A percentile compares a stretch with the other conserved stretches of the same genome.
phyloP scores from a whole-genome alignment of 2,888 invertebrate genomes.

The Cephus pulcher region DNA sequence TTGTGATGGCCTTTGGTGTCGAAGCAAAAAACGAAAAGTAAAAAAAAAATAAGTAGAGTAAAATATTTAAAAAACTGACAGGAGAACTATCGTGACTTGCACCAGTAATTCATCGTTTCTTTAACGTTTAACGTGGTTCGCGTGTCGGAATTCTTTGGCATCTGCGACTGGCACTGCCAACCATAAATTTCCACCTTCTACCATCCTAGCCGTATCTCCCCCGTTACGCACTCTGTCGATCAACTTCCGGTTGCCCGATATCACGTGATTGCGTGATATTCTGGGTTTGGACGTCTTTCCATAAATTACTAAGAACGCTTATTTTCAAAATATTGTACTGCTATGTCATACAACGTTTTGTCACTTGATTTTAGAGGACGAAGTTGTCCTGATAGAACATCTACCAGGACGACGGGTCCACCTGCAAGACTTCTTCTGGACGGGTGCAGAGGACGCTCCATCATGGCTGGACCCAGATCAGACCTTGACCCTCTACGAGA shows the following conservation, averaged over 20 bases:
- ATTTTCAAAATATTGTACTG: not conserved
- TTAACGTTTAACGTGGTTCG: not conserved
- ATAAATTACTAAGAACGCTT: not conserved
- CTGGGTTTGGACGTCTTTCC: not conserved
- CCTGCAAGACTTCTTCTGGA: slow-evolving; percentile 91
- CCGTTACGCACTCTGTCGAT: not conserved
- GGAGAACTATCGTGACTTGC: not conserved
- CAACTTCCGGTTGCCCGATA: slow-evolving; percentile 5
- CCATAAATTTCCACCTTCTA: not conserved
- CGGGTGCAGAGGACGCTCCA: slow-evolving; percentile 86
- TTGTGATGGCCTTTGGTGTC: not conserved
- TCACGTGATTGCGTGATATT: slow-evolving; percentile 53
- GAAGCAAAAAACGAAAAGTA: not conserved
- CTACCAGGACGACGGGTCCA: slow-evolving; percentile 65
- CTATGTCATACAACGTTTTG: not conserved
- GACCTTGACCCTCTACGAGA: slow-evolving; percentile 56
- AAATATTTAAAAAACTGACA: not conserved
- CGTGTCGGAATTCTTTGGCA: slow-evolving; percentile 1
- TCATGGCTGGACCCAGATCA: slow-evolving; percentile 71
- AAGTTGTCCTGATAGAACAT: slow-evolving; percentile 61
- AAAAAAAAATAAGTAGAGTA: not conserved
- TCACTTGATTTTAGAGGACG: slow-evolving; percentile 51
- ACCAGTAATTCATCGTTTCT: not conserved
- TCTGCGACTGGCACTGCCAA: slow-evolving; percentile 7
- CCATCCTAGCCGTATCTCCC: not conserved